A percentile compares a stretch with the other conserved stretches of the same genome.
Evolutionary conservation across 2,113 vertebrate species (phyloP).

Genomic region (Sula dactylatra): DNA sequence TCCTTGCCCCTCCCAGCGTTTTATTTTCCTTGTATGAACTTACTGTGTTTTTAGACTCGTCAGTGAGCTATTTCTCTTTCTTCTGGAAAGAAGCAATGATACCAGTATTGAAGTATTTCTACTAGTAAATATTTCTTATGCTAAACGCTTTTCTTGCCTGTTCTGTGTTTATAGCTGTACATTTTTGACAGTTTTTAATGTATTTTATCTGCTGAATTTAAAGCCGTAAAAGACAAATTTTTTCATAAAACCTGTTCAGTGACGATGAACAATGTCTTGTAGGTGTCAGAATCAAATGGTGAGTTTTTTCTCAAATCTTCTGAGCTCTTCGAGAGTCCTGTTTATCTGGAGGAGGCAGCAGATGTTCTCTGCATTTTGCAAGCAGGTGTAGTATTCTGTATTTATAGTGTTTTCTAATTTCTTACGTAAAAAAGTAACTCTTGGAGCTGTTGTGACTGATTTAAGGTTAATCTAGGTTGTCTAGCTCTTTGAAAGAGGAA

Average conservation of each 20-base stretch:
- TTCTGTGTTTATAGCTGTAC: not conserved
- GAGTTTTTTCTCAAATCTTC: conserved; percentile 97
- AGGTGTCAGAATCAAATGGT: conserved; percentile 91
- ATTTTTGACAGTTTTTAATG: not conserved
- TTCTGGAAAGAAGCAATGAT: not conserved
- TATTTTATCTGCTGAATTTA: not conserved
- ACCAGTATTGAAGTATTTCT: not conserved
- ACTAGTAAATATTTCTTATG: not conserved
- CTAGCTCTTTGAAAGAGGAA: not conserved
- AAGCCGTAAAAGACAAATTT: not conserved
- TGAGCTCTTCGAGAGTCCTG: conserved; percentile 95
- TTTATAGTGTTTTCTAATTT: not conserved
- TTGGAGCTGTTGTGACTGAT: rapidly evolving
- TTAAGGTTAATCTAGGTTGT: not conserved
- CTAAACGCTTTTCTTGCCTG: not conserved
- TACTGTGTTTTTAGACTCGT: not conserved
- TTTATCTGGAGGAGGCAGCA: conserved; percentile 96
- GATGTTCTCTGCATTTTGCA: conserved; percentile 98
- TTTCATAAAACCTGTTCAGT: not conserved
- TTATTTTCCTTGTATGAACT: not conserved
- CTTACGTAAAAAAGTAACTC: not conserved
- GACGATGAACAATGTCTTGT: not conserved
- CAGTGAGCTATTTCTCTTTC: not conserved
- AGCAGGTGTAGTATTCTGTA: conserved; percentile 82
- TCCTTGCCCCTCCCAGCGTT: rapidly evolving